Evolutionary conservation across 2,797 vertebrate genomes (phyloP).

Genomic region (Morus bassanus): DNA sequence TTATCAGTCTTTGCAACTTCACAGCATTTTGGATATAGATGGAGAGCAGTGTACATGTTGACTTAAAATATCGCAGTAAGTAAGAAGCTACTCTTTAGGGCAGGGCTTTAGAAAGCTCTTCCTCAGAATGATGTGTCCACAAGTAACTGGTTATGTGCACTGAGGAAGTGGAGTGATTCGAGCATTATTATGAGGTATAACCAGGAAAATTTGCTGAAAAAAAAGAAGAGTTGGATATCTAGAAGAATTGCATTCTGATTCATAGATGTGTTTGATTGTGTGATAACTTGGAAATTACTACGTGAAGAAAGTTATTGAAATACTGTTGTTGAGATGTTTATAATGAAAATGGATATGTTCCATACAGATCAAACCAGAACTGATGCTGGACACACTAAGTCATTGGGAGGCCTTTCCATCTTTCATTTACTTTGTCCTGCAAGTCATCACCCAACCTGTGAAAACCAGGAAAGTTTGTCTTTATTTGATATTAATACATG

Average conservation of each 20-base stretch:
- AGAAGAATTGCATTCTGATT: background rate
- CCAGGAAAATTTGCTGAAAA: background rate
- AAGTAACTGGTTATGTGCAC: background rate
- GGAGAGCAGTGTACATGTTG: background rate
- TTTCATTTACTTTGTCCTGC: background rate
- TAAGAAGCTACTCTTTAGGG: background rate
- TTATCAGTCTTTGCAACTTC: background rate
- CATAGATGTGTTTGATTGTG: background rate
- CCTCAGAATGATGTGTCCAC: rapidly evolving
- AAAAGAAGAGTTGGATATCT: background rate
- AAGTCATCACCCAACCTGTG: background rate
- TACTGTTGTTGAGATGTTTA: background rate
- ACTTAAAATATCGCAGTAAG: background rate
- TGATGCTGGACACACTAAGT: background rate
- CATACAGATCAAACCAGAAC: background rate
- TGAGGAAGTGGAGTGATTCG: background rate
- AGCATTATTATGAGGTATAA: background rate
- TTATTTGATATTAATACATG: background rate
- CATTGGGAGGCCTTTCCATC: background rate
- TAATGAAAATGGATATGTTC: background rate
- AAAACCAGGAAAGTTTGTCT: background rate
- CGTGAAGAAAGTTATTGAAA: background rate
- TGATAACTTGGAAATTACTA: background rate
- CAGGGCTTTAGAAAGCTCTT: background rate
- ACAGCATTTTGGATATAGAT: background rate